Percentiles rank a stretch among this genome's conserved stretches.
Evolutionary conservation across 2,888 invertebrate genomes (phyloP).

Genomic region (Cerastis leucographa): DNA sequence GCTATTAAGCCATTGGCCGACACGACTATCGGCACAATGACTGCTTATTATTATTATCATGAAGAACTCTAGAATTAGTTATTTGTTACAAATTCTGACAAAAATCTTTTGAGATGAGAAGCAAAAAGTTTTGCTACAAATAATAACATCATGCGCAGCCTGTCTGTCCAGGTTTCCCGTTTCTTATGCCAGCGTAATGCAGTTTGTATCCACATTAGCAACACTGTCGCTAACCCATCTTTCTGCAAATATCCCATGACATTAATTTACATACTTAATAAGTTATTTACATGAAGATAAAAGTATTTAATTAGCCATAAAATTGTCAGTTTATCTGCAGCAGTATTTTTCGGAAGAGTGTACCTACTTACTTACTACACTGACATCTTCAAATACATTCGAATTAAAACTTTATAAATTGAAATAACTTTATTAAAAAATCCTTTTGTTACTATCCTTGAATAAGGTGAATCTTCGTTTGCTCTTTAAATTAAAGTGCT

Average conservation of each 20-base stretch:
- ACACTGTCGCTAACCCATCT: neutral
- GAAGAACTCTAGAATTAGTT: neutral
- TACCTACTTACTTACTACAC: neutral
- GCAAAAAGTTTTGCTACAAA: neutral
- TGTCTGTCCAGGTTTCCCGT: neutral
- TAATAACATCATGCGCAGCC: neutral
- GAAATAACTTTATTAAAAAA: neutral
- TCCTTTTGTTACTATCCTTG: slow-evolving; percentile 20
- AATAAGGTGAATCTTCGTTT: slow-evolving; percentile 23
- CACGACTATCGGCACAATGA: too few species aligned
- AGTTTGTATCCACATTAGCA: neutral
- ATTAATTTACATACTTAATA: neutral
- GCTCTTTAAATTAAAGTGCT: slow-evolving; percentile 17
- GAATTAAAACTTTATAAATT: neutral
- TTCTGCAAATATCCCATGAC: neutral
- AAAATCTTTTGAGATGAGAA: neutral
- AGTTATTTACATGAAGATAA: neutral
- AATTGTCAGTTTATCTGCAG: neutral
- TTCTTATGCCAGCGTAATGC: neutral
- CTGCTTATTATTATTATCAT: too few species aligned
- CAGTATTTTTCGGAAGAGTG: neutral
- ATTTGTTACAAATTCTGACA: neutral
- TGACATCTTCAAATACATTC: neutral
- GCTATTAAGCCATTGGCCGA: too few species aligned
- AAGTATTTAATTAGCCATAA: neutral